Base-by-base conservation (phyloP, 2,888 invertebrate species). In the Hyppa rectilinea region DNA sequence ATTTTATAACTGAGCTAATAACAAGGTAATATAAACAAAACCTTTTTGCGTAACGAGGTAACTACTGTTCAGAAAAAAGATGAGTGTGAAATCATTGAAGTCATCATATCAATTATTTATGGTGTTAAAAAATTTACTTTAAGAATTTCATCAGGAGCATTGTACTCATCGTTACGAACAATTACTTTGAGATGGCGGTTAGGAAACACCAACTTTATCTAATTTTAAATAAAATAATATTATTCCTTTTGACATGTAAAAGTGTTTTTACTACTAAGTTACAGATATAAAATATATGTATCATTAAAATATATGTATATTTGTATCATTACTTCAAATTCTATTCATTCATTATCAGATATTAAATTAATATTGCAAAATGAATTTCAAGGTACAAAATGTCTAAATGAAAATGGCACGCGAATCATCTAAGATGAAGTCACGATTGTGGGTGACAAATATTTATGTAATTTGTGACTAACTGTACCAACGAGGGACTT, bases 391-490 rank as follows among this genome's bases (percentile, higher is more conserved):
- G 43, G 63, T 17, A 55, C 6, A 34, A 47, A 36, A 52, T 52
- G 65, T 17, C 31, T 75, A 66, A 61, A 65, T 71, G 73, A 80
- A 80, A 81, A 81, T 58, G 77, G 81, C 85, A 86, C 77, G 85
- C 84, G 61, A 47, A 62, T 78, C 82, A 38, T 60, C 50, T 75
- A 61, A 79, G 80, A 85, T 91, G 90, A 89, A 87, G 87, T 91
- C 91, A 92, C 86, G 71, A 56, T 68, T 79, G 58, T 72, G 63
- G 80, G 86, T 91, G 90, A 91, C 90, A 91, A 91, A 89, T 88
- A 87, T 90, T 88, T 88, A 84, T 87, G 81, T 87, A 87, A 86
- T 86, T 85, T 79, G 82, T 91, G 91, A 90, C 83, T 90, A 89
- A 89, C 77, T 64, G 64, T 71, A 70, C 60, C 29, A 68, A 83